Percentiles rank a stretch among this genome's conserved stretches.
These are phyloP conservation scores for Hartigia nigra DNA, from an alignment of 2,888 invertebrate species.

Conservation along the genomic window DNA sequence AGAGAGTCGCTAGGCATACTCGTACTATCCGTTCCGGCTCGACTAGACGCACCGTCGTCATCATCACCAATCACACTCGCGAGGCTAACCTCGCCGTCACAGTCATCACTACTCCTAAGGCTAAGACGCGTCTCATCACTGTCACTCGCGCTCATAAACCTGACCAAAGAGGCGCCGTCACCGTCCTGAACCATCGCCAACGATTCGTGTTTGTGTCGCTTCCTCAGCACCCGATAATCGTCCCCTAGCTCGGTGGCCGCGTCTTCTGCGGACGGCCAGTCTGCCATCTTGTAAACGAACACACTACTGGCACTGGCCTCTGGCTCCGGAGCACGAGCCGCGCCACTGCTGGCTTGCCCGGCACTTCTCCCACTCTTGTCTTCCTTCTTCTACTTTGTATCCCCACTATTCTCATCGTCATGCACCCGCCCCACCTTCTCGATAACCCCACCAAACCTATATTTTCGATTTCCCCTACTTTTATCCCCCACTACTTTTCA, in stretches of 20 bases:
- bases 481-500: not conserved
- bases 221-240: slow-evolving; percentile 41
- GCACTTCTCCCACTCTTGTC: slow-evolving; percentile 19
- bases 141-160: slow-evolving; percentile 69
- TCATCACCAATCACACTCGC: slow-evolving; percentile 33
- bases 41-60: slow-evolving; percentile 13
- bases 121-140: slow-evolving; percentile 67
- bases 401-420: not conserved
- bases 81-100: slow-evolving; percentile 18
- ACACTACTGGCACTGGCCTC: slow-evolving; percentile 66
- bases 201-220: slow-evolving; percentile 51
- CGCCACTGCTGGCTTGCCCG: slow-evolving; percentile 24
- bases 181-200: slow-evolving; percentile 35
- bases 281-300: slow-evolving; percentile 82
- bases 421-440: not conserved
- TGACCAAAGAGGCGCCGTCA: slow-evolving; percentile 60
- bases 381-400: slow-evolving; percentile 15
- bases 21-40: not conserved
- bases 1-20: slow-evolving; percentile 27
- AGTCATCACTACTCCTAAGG: slow-evolving; percentile 32
- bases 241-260: slow-evolving; percentile 70
- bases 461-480: not conserved
- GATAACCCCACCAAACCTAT: not conserved
- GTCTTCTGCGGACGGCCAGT: slow-evolving; percentile 77
- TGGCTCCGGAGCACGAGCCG: slow-evolving; percentile 32